These are phyloP conservation scores for Sylvilagus bachmani DNA, from an alignment of 2,113 vertebrate species.

Conservation along the genomic window DNA sequence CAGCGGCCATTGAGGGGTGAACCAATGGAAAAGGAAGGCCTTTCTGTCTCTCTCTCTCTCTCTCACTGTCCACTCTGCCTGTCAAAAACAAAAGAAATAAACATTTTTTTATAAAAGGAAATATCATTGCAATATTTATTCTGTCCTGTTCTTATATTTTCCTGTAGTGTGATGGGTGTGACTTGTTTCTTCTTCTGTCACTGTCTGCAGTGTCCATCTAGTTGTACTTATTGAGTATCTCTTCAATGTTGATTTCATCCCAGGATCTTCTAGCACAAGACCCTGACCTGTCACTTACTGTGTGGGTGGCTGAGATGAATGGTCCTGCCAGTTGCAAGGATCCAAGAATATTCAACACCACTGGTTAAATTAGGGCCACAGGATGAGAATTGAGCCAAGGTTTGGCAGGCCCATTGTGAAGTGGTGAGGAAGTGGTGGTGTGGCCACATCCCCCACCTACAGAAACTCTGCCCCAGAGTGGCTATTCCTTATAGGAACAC, in stretches of 20 bases:
- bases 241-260: neutral
- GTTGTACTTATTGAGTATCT: neutral
- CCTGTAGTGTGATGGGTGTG: neutral
- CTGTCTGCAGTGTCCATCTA: neutral
- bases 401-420: conserved; percentile 66
- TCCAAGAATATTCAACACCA: conserved; percentile 33
- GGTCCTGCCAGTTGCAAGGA: neutral
- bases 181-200: conserved; percentile 44
- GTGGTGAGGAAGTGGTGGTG: conserved; percentile 69
- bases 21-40: no score
- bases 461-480: conserved; percentile 49
- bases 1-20: no score
- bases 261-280: neutral
- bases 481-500: conserved; percentile 48
- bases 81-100: no score
- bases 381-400: conserved; percentile 17
- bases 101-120: no score
- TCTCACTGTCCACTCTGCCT: no score
- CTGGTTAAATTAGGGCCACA: conserved; percentile 71
- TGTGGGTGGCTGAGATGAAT: conserved; percentile 64
- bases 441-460: conserved; percentile 64
- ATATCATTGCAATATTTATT: conserved; percentile 50
- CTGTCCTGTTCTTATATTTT: conserved; percentile 65
- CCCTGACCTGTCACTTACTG: conserved; percentile 18
- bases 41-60: no score